Evolutionary conservation across 2,888 invertebrate genomes (phyloP), one percentile per base, ranked within the genome.

Genomic region (Hemaris fuciformis): DNA sequence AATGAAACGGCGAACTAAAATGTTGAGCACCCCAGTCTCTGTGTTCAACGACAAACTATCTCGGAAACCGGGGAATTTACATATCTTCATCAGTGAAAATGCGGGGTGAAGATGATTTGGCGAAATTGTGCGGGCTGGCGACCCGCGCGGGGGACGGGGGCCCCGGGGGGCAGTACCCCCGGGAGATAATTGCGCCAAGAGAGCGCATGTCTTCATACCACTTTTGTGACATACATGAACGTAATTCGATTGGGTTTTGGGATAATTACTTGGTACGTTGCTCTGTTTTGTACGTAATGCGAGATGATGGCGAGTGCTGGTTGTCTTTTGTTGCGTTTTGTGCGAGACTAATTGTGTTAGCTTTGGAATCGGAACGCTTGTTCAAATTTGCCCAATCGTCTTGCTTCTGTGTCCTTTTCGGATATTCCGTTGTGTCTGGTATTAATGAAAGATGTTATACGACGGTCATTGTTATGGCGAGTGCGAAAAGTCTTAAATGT

Each of bases 41-140:
- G 64, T 66, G 62, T 64, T 62, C 65, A 66, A 69, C 77, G 74
- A 75, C 74, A 75, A 79, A 82, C 81, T 84, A 83, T 82, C 83
- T 77, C 74, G 70, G 68, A 73, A 71, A 74, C 75, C 69, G 70
- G 72, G 77, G 73, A 75, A 88, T 91, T 90, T 86, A 79, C 90
- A 88, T 90, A 90, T 90, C 91, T 89, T 90, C 84, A 87, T 88
- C 88, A 84, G 81, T 72, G 81, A 79, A 84, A 85, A 83, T 80
- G 83, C 76, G 81, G 85, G 89, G 90, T 86, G 84, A 90, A 89
- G 91, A 91, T 90, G 88, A 89, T 88, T 86, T 81, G 83, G 80
- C 81, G 80, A 77, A 84, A 84, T 80, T 80, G 85, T 78, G 77
- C 79, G 81, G 82, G 78, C 61, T 48, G 62, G 65, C 66, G 72